Base-by-base conservation (phyloP, 1,140 invertebrate genomes). In the Berghia stephanieae region DNA sequence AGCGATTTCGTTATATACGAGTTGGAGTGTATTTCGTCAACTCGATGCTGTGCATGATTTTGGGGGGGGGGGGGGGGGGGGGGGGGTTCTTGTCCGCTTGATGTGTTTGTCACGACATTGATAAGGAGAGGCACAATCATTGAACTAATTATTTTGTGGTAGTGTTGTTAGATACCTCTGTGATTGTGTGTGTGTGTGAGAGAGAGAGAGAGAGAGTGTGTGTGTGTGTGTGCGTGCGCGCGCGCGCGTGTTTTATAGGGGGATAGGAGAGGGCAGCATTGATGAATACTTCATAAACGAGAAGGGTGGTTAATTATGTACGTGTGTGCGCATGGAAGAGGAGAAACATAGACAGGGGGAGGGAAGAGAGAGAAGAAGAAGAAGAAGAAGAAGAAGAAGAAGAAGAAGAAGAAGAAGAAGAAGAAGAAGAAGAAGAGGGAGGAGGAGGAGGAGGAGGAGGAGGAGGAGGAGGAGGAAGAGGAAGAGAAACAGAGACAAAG, bases 401-500 rank as follows among this genome's bases (percentile, higher is more conserved):
- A 4, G 21, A 60, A 60, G 55, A 21, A 60, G 4, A 21, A 21
- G 34, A 21, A 31, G 55, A 31, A 31, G 55, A 31, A 21, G 5
- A 21, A 6, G 21, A 21, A 60, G 55, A 60, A 21, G 21, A 21
- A 60, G 21, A 60, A 31, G 34, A 21, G 21, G 21, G 21, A 21
- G 34, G 55, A 60, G 55, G 34, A 31, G 34, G 55, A 60, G 55
- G 34, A 31, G 34, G 55, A 60, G 55, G 34, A 31, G 34, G 55
- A 60, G 55, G 34, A 31, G 34, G 55, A 60, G 55, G 34, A 31
- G 34, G 21, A 60, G 55, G 34, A 31, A 60, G 55, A 60, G 55
- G 34, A 31, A 60, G 55, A 60, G 55, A 60, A 31, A 60, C n/a
- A 60, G 55, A 60, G 55, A 60, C n/a, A 60, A 31, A 60, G 55